Evolutionary conservation across 2,113 vertebrate genomes (phyloP).

Genomic region (Mola mola): DNA sequence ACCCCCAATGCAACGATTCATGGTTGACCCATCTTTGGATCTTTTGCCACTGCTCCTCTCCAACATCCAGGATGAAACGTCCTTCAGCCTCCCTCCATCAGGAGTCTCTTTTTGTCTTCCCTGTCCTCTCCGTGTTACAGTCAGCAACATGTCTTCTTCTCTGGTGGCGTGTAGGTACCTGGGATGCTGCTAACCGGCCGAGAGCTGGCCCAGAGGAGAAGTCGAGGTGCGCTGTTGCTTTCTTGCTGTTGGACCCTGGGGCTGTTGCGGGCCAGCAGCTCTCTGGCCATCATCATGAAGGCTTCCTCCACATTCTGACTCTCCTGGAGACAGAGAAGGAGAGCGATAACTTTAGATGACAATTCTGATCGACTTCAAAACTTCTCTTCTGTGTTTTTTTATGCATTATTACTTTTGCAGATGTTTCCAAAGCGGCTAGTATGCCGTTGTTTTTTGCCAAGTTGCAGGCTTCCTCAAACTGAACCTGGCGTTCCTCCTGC

Average conservation of each 20-base stretch:
- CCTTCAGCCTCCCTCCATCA: too few species aligned
- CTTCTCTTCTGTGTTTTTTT: neutral
- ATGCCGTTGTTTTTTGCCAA: conserved; percentile 88
- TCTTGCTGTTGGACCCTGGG: conserved; percentile 52
- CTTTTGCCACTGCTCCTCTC: conserved; percentile 1
- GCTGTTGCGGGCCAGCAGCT: conserved; percentile 74
- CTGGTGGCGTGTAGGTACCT: conserved; percentile 23
- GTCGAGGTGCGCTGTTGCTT: neutral
- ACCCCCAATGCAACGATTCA: too few species aligned
- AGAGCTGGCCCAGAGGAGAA: conserved; percentile 66
- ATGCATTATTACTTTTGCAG: conserved; percentile 78
- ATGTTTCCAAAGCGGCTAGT: conserved; percentile 92
- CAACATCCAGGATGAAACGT: too few species aligned
- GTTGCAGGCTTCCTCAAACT: conserved; percentile 89
- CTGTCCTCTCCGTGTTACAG: neutral
- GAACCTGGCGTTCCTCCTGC: conserved; percentile 84
- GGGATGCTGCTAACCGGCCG: conserved; percentile 24
- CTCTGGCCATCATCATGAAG: conserved; percentile 76
- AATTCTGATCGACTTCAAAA: neutral
- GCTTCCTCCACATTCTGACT: conserved; percentile 74
- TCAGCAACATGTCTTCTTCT: conserved; percentile 75
- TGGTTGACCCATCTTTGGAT: too few species aligned
- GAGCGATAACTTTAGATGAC: neutral
- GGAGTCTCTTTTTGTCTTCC: neutral
- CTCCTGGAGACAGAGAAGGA: conserved; percentile 39